These are phyloP conservation scores for Nyctibius bracteatus DNA, from an alignment of 2,113 vertebrate genomes.

Conservation along the genomic window DNA sequence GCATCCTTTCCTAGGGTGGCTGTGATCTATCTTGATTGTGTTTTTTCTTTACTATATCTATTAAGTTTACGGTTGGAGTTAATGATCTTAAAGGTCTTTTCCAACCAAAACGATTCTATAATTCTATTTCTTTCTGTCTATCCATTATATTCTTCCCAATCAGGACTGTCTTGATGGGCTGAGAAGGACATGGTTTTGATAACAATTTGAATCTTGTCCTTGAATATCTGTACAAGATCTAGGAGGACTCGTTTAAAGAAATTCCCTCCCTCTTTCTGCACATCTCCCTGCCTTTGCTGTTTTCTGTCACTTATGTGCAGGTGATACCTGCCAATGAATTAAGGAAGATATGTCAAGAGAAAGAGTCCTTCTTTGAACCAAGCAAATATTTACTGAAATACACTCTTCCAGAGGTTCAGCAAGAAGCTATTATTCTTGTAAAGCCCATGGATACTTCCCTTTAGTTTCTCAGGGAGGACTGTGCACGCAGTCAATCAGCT, in stretches of 20 bases:
- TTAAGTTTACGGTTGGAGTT: too few relatives aligned
- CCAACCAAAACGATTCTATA: too few relatives aligned
- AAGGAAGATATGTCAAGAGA: background rate
- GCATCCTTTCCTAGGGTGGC: background rate
- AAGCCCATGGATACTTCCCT: background rate
- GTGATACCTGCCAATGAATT: background rate
- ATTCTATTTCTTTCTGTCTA: background rate
- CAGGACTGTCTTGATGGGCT: background rate
- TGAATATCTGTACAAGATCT: background rate
- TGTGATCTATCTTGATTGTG: background rate
- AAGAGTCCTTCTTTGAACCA: background rate
- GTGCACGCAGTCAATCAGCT: background rate
- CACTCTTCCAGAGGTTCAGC: background rate
- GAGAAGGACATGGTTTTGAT: background rate
- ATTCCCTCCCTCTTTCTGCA: background rate
- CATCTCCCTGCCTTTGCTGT: background rate
- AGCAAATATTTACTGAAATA: background rate
- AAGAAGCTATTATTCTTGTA: background rate
- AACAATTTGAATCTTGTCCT: background rate
- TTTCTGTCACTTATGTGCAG: background rate
- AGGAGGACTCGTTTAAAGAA: background rate
- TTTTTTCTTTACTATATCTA: background rate
- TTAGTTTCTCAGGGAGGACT: background rate
- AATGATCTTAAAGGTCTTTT: too few relatives aligned
- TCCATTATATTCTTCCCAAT: background rate